Evolutionary conservation across 2,888 invertebrate species (phyloP).

Genomic region (Drosophila yooni): DNA sequence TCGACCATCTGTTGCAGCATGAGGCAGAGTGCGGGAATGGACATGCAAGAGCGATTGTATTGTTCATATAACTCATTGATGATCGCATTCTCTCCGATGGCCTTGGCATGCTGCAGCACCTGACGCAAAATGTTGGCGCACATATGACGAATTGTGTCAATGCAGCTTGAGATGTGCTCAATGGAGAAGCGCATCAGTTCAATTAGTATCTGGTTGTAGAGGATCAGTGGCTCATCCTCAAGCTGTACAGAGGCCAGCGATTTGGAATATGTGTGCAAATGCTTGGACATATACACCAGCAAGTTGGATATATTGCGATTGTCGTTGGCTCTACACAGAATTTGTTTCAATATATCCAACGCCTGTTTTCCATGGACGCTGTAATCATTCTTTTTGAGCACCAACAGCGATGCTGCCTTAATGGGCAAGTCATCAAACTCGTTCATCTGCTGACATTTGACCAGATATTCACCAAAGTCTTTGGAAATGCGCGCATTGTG

Average conservation of each 20-base stretch:
- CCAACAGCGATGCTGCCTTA: constrained; percentile 80
- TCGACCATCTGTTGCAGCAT: constrained; percentile 75
- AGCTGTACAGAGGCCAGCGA: constrained; percentile 8
- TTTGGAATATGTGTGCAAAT: constrained; percentile 66
- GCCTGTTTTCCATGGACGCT: constrained; percentile 42
- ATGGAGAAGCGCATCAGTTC: constrained; percentile 85
- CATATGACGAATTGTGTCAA: constrained; percentile 88
- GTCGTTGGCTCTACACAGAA: constrained; percentile 53
- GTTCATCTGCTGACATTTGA: constrained; percentile 38
- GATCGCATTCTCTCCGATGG: constrained; percentile 54
- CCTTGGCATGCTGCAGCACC: constrained; percentile 83
- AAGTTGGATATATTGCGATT: constrained; percentile 73
- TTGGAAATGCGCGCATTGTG: constrained; percentile 85
- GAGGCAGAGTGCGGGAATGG: constrained; percentile 69
- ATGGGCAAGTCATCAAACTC: constrained; percentile 69
- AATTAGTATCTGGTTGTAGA: constrained; percentile 71
- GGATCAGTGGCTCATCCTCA: not conserved
- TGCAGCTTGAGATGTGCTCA: constrained; percentile 88
- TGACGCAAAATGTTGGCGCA: constrained; percentile 86
- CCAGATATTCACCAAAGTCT: constrained; percentile 69
- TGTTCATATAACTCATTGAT: constrained; percentile 71
- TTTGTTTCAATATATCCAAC: constrained; percentile 65
- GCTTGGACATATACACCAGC: constrained; percentile 78
- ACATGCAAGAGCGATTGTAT: constrained; percentile 50
- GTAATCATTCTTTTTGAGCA: constrained; percentile 75